Percentiles rank a stretch among this genome's conserved stretches.
phyloP scores from a whole-genome alignment of 2,888 invertebrate genomes.

The Rhingia campestris region DNA sequence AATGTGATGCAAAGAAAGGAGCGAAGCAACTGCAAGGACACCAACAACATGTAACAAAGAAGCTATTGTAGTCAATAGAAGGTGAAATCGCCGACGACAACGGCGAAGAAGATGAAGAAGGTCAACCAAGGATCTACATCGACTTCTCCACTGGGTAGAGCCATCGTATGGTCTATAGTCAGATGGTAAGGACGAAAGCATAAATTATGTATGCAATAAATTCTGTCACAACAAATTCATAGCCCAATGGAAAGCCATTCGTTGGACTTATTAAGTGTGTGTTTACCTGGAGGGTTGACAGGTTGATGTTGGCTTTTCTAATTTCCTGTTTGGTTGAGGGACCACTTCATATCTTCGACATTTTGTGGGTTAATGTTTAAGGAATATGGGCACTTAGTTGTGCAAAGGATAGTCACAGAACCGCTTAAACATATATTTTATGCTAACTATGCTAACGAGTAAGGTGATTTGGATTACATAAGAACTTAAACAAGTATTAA shows the following conservation, averaged over 20 bases:
- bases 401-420: no score
- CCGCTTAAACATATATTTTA: no score
- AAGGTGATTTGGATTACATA: no score
- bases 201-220: slow-evolving; percentile 72
- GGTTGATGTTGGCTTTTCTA: slow-evolving; percentile 46
- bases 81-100: background rate
- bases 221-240: slow-evolving; percentile 68
- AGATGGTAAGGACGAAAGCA: slow-evolving; percentile 17
- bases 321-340: slow-evolving; percentile 45
- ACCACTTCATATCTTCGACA: no score
- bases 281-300: slow-evolving; percentile 27
- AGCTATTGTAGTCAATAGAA: slow-evolving; percentile 58
- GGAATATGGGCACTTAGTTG: no score
- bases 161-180: background rate
- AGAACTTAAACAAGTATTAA: no score
- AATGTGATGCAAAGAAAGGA: slow-evolving; percentile 47
- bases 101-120: background rate
- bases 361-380: no score
- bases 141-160: slow-evolving; percentile 36
- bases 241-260: slow-evolving; percentile 45
- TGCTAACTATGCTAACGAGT: no score
- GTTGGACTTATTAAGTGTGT: slow-evolving; percentile 38
- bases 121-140: slow-evolving; percentile 42
- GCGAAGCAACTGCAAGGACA: slow-evolving; percentile 6
- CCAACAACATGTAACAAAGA: slow-evolving; percentile 38